Conservation (phyloP, 2,113 vertebrate species). For the Leucosticte australis region DNA sequence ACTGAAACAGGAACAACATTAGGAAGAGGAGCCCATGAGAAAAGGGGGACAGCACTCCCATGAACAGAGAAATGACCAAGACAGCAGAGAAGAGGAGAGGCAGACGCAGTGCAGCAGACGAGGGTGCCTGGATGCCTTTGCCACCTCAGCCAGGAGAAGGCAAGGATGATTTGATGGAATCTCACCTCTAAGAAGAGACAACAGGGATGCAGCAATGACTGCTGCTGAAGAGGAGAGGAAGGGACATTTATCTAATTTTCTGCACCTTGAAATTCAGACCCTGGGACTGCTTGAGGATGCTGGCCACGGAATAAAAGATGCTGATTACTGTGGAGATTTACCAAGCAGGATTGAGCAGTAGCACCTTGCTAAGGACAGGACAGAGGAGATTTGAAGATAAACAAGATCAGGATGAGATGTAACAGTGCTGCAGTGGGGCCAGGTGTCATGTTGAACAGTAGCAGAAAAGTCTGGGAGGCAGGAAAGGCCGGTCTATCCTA, state of each 20-base stretch:
- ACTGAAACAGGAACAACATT: not conserved
- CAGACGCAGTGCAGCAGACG: fast-evolving
- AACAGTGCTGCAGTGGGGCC: not conserved
- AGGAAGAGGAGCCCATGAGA: not conserved
- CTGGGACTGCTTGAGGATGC: fast-evolving
- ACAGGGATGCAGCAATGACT: fast-evolving
- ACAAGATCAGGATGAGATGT: not conserved
- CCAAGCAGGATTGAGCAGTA: fast-evolving
- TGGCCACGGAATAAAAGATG: not conserved
- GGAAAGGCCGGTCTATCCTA: not conserved
- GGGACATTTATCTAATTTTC: not conserved
- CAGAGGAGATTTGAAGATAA: not conserved
- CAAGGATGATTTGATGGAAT: not conserved
- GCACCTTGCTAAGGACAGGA: not conserved
- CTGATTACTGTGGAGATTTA: not conserved
- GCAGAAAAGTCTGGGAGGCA: not conserved
- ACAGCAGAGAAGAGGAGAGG: not conserved
- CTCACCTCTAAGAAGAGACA: not conserved
- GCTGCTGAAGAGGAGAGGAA: not conserved
- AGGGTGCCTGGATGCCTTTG: not conserved
- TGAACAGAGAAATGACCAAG: not conserved
- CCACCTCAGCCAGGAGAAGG: not conserved
- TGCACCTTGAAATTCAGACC: not conserved
- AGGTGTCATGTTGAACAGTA: not conserved
- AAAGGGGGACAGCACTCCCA: not conserved